phyloP scores from a whole-genome alignment of 2,797 vertebrate genomes.

The Coluber constrictor region DNA sequence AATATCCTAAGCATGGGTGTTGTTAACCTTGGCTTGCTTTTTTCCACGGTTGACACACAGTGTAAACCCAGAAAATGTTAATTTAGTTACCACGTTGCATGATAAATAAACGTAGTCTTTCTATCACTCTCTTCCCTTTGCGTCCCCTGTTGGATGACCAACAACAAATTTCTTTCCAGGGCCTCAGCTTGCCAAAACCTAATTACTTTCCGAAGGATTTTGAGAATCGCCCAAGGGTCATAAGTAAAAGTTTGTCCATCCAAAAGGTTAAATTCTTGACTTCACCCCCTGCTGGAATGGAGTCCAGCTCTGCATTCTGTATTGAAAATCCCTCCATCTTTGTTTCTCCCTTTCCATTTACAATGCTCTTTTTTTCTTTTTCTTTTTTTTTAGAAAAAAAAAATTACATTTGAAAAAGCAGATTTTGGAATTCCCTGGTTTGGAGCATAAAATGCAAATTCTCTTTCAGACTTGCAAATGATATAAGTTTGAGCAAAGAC shows the following conservation, averaged over 20 bases:
- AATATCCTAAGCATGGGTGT: not conserved
- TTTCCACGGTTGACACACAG: not conserved
- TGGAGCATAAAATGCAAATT: constrained; percentile 30
- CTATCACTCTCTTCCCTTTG: not conserved
- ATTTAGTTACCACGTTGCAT: not conserved
- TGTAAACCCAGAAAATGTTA: not conserved
- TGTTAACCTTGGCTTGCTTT: not conserved
- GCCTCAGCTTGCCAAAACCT: not conserved
- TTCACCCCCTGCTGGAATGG: not conserved
- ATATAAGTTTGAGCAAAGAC: constrained; percentile 30
- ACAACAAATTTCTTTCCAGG: not conserved
- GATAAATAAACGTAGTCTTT: not conserved
- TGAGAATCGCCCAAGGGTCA: not conserved
- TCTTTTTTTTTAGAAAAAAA: constrained; percentile 4
- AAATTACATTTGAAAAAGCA: not conserved
- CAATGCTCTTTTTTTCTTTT: not conserved
- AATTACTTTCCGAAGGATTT: not conserved
- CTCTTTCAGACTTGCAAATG: constrained; percentile 35
- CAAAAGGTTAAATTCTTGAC: not conserved
- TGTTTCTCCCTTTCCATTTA: not conserved
- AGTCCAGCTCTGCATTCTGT: not conserved
- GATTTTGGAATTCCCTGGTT: not conserved
- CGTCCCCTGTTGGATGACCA: not conserved
- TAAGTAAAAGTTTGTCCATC: not conserved
- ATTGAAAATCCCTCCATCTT: not conserved